A percentile compares a stretch with the other conserved stretches of the same genome.
Evolutionary conservation across 1,140 invertebrate species (phyloP).

Genomic region (Drepana arcuata): DNA sequence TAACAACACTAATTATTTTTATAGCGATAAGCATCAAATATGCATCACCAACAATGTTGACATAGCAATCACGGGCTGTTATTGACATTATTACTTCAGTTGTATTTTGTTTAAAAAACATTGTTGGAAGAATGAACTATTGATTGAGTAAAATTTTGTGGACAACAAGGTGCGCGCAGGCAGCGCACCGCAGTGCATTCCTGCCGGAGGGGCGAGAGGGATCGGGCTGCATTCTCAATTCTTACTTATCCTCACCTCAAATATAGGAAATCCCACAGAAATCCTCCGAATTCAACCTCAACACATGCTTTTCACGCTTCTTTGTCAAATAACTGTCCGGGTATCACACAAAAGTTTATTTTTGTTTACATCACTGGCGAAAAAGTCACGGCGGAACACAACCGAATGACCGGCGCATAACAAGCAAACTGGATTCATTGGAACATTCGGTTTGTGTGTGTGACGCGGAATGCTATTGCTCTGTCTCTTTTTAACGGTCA

Average conservation of each 20-base stretch:
- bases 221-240: conserved; percentile 52
- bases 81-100: no score
- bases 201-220: conserved; percentile 53
- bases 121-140: conserved; percentile 26
- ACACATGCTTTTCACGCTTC: conserved; percentile 40
- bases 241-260: conserved; percentile 43
- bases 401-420: conserved; percentile 42
- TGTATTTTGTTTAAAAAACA: no score
- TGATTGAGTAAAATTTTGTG: conserved; percentile 36
- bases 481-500: conserved; percentile 32
- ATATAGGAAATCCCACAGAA: conserved; percentile 13
- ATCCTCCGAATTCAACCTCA: conserved; percentile 22
- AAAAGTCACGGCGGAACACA: conserved; percentile 32
- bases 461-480: conserved; percentile 57
- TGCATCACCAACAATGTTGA: no score
- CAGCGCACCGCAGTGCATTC: conserved; percentile 52
- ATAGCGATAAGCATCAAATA: no score
- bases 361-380: conserved; percentile 56
- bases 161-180: conserved; percentile 57
- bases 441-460: conserved; percentile 29
- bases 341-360: conserved; percentile 32
- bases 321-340: conserved; percentile 29
- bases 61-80: no score
- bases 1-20: no score
- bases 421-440: conserved; percentile 63